A percentile compares a stretch with the other conserved stretches of the same genome.
These are phyloP conservation scores for Drosophila kuntzei DNA, from an alignment of 2,888 invertebrate genomes.

Conservation along the genomic window DNA sequence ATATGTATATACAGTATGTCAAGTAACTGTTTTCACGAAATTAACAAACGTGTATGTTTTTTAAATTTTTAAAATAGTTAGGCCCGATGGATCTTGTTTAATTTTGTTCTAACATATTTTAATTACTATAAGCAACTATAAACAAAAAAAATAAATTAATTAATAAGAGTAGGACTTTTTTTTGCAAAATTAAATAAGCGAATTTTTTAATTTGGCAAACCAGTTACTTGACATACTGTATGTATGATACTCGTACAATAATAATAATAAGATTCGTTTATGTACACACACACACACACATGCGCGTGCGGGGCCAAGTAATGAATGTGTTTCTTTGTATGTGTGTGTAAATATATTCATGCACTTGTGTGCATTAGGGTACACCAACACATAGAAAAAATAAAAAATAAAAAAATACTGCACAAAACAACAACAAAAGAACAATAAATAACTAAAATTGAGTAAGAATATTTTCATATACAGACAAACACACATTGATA, in stretches of 20 bases:
- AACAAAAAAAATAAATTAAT: neutral
- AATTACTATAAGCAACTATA: neutral
- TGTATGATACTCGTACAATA: slow-evolving; percentile 1
- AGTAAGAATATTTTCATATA: neutral
- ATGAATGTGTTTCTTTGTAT: neutral
- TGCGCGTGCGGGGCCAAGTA: neutral
- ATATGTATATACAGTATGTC: neutral
- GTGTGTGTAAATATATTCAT: neutral
- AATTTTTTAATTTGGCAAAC: neutral
- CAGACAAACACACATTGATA: neutral
- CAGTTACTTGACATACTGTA: slow-evolving; percentile 1
- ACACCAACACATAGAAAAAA: neutral
- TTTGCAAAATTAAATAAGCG: neutral
- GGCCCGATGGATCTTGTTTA: neutral
- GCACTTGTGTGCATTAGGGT: slow-evolving; percentile 6
- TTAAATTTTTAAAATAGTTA: neutral
- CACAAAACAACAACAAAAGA: slow-evolving; percentile 8
- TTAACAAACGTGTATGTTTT: neutral
- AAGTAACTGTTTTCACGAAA: neutral
- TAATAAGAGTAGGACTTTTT: neutral
- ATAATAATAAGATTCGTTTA: slow-evolving; percentile 10
- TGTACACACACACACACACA: neutral
- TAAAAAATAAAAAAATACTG: neutral
- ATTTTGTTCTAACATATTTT: neutral
- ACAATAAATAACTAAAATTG: slow-evolving; percentile 4